Conservation (phyloP, 1,140 invertebrate species). For the Aphidius ervi region DNA sequence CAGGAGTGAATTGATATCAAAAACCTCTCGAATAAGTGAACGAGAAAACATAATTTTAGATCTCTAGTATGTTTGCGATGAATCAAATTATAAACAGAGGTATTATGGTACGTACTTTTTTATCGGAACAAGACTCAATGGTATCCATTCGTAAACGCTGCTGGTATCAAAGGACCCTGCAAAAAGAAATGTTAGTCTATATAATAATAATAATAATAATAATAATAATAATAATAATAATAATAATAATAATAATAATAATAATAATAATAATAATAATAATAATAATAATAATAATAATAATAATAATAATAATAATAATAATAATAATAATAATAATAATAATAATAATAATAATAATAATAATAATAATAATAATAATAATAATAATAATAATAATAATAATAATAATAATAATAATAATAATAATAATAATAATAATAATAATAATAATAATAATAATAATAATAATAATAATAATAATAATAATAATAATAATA, state of each 20-base stretch:
- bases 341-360: background rate
- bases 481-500: background rate
- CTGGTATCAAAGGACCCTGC: conserved; percentile 87
- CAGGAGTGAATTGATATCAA: too few species aligned
- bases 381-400: background rate
- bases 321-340: too few species aligned
- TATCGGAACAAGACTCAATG: conserved; percentile 69
- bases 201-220: too few species aligned
- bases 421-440: background rate
- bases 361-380: too few species aligned
- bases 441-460: background rate
- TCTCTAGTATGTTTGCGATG: background rate
- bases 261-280: background rate
- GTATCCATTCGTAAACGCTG: conserved; percentile 91
- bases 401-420: too few species aligned
- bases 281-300: too few species aligned
- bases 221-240: background rate
- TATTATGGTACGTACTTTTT: conserved; percentile 48
- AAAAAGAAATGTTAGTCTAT: conserved; percentile 31
- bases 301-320: background rate
- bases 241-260: too few species aligned
- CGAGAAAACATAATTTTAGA: background rate
- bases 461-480: background rate
- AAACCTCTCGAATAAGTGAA: background rate
- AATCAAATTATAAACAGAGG: conserved; percentile 1